A percentile compares a stretch with the other conserved stretches of the same genome.
These are phyloP conservation scores for Caenorhabditis latens DNA, from an alignment of 1,140 invertebrate species.

Conservation along the genomic window DNA sequence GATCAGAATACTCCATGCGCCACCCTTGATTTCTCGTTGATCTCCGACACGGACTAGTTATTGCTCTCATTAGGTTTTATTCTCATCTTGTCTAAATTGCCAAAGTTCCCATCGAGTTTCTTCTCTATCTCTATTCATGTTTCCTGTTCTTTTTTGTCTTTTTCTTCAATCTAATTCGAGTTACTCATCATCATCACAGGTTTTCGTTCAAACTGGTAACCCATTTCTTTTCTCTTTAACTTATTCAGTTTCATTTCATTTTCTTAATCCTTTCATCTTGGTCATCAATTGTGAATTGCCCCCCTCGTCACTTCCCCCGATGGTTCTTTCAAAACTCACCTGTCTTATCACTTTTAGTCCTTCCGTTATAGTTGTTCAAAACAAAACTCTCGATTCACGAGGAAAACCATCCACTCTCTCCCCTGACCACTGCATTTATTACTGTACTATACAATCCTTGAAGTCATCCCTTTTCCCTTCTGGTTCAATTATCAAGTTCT, in stretches of 20 bases:
- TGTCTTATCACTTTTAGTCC: conserved; percentile 10
- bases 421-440: not conserved
- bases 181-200: conserved; percentile 4
- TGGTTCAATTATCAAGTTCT: not conserved
- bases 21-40: not conserved
- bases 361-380: conserved; percentile 19
- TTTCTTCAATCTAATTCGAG: not conserved
- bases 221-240: not conserved
- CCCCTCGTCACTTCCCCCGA: not conserved
- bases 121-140: not conserved
- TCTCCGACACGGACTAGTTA: conserved; percentile 8
- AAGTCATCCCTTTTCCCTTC: not conserved
- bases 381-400: not conserved
- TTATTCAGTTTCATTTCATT: not conserved
- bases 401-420: not conserved
- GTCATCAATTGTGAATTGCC: not conserved
- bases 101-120: not conserved
- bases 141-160: not conserved
- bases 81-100: not conserved
- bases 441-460: conserved; percentile 6
- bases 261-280: not conserved
- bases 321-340: not conserved
- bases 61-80: not conserved
- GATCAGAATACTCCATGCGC: not conserved
- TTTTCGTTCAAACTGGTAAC: conserved; percentile 3